Evolutionary conservation across 2,797 vertebrate species (phyloP).

Genomic region (Platalea minor): DNA sequence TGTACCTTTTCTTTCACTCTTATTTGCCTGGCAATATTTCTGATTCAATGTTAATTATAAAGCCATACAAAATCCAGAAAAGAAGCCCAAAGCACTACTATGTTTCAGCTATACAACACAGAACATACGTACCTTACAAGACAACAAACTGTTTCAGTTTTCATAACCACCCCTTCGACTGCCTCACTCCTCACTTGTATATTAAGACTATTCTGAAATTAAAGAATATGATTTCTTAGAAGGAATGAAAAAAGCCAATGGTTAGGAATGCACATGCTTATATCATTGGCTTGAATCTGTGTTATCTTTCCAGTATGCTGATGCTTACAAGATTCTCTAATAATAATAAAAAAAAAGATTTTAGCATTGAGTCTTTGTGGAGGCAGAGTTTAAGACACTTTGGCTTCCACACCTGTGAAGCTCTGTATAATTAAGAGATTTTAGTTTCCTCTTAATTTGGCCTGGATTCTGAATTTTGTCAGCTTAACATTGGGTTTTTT

Average conservation of each 20-base stretch:
- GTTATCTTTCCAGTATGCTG: background rate
- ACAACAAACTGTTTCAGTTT: background rate
- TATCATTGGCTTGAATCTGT: background rate
- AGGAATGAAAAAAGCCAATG: rapidly evolving
- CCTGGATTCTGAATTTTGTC: background rate
- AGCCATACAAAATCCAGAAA: background rate
- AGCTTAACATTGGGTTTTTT: background rate
- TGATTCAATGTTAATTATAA: background rate
- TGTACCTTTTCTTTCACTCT: background rate
- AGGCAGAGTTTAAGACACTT: background rate
- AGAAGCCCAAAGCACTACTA: background rate
- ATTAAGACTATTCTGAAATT: background rate
- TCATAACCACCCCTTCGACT: background rate
- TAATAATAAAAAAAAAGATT: background rate
- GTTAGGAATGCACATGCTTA: rapidly evolving
- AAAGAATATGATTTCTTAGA: background rate
- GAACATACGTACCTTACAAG: background rate
- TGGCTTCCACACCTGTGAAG: background rate
- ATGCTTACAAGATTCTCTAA: background rate
- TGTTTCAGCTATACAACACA: background rate
- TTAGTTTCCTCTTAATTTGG: background rate
- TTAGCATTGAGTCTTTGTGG: background rate
- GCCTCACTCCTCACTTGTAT: background rate
- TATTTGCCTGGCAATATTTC: background rate
- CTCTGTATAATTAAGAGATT: background rate